These are phyloP conservation scores for Acanthosepion pharaonis DNA, from an alignment of 2,888 invertebrate genomes.

Conservation along the genomic window DNA sequence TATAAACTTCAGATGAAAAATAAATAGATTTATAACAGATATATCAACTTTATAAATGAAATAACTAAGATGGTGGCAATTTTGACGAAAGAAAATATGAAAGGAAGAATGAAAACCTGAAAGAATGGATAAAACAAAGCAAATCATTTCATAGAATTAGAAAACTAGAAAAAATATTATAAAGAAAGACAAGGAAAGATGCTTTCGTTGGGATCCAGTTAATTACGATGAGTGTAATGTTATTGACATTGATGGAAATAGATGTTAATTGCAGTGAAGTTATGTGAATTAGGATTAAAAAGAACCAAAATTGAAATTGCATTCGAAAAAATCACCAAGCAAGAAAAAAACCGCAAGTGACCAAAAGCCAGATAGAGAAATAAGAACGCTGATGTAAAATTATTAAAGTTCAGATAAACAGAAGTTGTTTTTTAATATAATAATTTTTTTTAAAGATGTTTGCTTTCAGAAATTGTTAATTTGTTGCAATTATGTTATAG, in stretches of 20 bases:
- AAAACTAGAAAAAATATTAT: neutral
- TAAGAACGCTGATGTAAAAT: neutral
- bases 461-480: neutral
- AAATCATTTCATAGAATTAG: neutral
- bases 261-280: neutral
- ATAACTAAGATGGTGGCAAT: too few species aligned
- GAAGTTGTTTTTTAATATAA: neutral
- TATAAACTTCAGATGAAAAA: neutral
- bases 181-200: neutral
- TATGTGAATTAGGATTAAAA: neutral
- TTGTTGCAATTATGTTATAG: neutral
- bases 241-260: neutral
- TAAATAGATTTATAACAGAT: neutral
- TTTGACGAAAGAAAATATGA: neutral
- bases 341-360: neutral
- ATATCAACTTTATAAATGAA: too few species aligned
- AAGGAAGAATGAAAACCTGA: neutral
- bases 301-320: neutral
- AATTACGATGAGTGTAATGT: neutral
- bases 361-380: neutral
- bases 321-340: neutral
- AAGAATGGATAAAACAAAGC: neutral
- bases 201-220: too few species aligned
- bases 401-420: neutral
- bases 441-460: neutral